phyloP scores from a whole-genome alignment of 2,888 invertebrate species.

The Perizoma flavofasciatum region DNA sequence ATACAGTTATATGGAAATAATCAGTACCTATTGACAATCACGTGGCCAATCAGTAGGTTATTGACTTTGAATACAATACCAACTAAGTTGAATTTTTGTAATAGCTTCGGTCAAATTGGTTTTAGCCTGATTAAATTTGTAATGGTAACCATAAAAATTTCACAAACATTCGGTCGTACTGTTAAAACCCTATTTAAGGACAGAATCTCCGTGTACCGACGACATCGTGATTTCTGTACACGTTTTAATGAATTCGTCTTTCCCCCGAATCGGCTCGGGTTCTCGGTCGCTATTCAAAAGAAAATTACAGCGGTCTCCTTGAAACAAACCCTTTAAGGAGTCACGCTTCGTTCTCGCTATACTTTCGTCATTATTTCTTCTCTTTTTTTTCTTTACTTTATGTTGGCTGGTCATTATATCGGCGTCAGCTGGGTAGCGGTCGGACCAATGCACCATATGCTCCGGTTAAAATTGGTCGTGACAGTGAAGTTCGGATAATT shows the following conservation, averaged over 20 bases:
- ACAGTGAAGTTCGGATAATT: constrained; percentile 76
- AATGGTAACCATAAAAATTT: constrained; percentile 28
- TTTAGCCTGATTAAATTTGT: neutral
- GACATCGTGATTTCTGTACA: constrained; percentile 74
- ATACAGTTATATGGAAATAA: constrained; percentile 68
- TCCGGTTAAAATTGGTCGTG: constrained; percentile 71
- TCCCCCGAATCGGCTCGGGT: constrained; percentile 64
- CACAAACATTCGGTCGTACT: constrained; percentile 44
- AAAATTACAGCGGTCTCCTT: constrained; percentile 76
- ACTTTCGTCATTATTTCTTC: constrained; percentile 74
- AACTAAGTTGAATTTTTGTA: constrained; percentile 18
- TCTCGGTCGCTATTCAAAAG: constrained; percentile 74
- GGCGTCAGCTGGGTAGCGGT: constrained; percentile 79
- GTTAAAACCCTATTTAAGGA: constrained; percentile 63
- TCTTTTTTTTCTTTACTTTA: constrained; percentile 69
- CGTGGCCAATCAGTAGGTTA: constrained; percentile 38
- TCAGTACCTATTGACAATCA: constrained; percentile 48
- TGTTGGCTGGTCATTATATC: constrained; percentile 68
- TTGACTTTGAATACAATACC: neutral
- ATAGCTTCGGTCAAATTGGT: constrained; percentile 9
- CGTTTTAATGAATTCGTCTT: constrained; percentile 78
- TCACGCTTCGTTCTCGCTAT: constrained; percentile 76
- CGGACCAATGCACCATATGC: constrained; percentile 71
- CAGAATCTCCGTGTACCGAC: constrained; percentile 55
- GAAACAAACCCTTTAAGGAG: constrained; percentile 77